A percentile compares a stretch with the other conserved stretches of the same genome.
Conservation (phyloP, 64 coral and sea anemone genomes). For the Catalaphyllia jardinei region DNA sequence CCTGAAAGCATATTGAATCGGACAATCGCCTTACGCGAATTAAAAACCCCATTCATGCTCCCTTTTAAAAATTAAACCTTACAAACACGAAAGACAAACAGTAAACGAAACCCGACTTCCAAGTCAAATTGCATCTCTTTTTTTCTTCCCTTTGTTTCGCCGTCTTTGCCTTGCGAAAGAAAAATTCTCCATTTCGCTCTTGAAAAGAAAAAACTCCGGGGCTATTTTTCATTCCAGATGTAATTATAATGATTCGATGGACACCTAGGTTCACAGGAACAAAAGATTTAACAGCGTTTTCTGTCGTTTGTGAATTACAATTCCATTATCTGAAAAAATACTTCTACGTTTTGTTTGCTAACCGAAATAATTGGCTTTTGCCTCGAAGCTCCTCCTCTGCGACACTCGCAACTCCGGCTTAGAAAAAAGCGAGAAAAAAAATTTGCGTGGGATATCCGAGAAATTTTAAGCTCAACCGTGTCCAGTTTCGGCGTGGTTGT, state of each 20-base stretch:
- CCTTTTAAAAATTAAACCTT: constrained; percentile 98
- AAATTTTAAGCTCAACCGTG: background rate
- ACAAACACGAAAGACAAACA: constrained; percentile 88
- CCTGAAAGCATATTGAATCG: constrained; percentile 58
- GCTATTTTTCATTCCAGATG: constrained; percentile 56
- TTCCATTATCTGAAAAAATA: constrained; percentile 86
- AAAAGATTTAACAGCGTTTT: constrained; percentile 40
- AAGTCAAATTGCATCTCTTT: constrained; percentile 45
- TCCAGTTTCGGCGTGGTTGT: constrained; percentile 5
- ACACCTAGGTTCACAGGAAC: constrained; percentile 37
- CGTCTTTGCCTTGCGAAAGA: background rate
- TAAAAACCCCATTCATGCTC: constrained; percentile 76
- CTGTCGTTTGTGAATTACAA: constrained; percentile 75
- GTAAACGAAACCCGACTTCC: constrained; percentile 44
- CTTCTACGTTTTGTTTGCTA: constrained; percentile 87
- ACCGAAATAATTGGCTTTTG: constrained; percentile 87
- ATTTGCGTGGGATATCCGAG: background rate
- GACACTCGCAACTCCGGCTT: background rate
- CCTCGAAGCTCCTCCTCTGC: constrained; percentile 26
- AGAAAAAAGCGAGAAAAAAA: background rate
- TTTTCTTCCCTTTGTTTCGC: background rate
- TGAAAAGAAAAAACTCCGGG: constrained; percentile 20
- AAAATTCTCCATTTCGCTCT: constrained; percentile 7
- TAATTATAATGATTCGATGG: constrained; percentile 66
- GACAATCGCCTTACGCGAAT: constrained; percentile 74